Conservation (phyloP, 2,888 invertebrate genomes). For the Chrysolina haemoptera region DNA sequence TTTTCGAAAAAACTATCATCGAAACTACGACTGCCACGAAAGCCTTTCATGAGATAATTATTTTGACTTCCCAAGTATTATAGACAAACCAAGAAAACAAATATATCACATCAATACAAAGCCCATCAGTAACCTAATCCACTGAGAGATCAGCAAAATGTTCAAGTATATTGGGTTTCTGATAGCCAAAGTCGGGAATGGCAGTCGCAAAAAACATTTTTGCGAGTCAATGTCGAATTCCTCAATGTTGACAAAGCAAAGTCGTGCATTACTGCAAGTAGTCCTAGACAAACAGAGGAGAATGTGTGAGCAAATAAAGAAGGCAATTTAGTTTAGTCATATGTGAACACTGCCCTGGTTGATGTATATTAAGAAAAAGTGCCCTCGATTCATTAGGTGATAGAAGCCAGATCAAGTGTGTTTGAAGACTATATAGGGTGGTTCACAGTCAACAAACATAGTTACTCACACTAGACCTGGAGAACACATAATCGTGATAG, state of each 20-base stretch:
- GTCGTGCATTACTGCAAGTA: conserved; percentile 66
- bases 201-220: conserved; percentile 48
- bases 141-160: conserved; percentile 50
- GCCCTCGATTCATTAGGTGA: conserved; percentile 56
- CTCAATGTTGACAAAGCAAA: conserved; percentile 62
- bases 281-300: conserved; percentile 63
- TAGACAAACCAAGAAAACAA: too few relatives aligned
- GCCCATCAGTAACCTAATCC: conserved; percentile 43
- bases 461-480: not conserved
- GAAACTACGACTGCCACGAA: too few relatives aligned
- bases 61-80: too few relatives aligned
- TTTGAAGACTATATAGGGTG: conserved; percentile 35
- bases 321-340: conserved; percentile 59
- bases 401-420: conserved; percentile 42
- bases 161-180: conserved; percentile 6
- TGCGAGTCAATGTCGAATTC: conserved; percentile 63
- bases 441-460: not conserved
- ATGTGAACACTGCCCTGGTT: conserved; percentile 50
- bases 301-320: conserved; percentile 63
- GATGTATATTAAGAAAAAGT: conserved; percentile 57
- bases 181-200: conserved; percentile 12
- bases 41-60: too few relatives aligned
- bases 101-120: too few relatives aligned
- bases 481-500: too few relatives aligned
- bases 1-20: too few relatives aligned